Base-by-base conservation (phyloP, 1,140 invertebrate species). In the Saccostrea echinata region DNA sequence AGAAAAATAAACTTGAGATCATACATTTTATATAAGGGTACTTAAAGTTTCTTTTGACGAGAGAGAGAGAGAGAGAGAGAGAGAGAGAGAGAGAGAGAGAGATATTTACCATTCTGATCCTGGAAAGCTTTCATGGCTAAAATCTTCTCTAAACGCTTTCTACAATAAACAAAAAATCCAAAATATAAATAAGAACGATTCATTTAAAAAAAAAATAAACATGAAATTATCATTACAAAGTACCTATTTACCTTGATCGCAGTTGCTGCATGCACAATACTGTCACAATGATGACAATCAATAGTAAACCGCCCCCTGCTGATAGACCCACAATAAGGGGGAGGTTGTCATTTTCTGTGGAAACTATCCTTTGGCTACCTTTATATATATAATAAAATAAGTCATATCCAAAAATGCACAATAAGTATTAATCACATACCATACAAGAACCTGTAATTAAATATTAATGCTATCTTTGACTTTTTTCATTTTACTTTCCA, bases 311-410 rank as follows among this genome's bases (percentile, higher is more conserved):
- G 0, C 88, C 88, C 4, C 43, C 88, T 4, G 81, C 24, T 0
- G 55, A 64, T 16, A 85, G 55, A 1, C 88, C 84, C 12, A 88
- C 84, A 18, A 88, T 86, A 13, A 88, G 33, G n/a, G 68, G 68
- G 2, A 76, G 11, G 18, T 76, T 76, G 68, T 76, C 30, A 1
- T 76, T 76, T 6, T 76, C 68, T 12, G 68, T 16, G 1, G 68
- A 76, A 8, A 76, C 68, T 33, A 76, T 11, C 27, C 68, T 76
- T 33, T 76, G 30, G 68, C 68, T 76, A 18, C 68, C 68, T 76
- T 12, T 76, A 43, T 43, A 43, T 43, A 43, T 18, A 64, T 64
- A 21, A 64, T 64, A 18, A 21, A 43, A 8, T 3, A 43, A 4
- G 43, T 43, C 43, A 43, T 43, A 43, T 43, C 43, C 9, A 8